Base-by-base conservation (phyloP, 64 coral and sea anemone species). In the Platygyra sinensis region DNA sequence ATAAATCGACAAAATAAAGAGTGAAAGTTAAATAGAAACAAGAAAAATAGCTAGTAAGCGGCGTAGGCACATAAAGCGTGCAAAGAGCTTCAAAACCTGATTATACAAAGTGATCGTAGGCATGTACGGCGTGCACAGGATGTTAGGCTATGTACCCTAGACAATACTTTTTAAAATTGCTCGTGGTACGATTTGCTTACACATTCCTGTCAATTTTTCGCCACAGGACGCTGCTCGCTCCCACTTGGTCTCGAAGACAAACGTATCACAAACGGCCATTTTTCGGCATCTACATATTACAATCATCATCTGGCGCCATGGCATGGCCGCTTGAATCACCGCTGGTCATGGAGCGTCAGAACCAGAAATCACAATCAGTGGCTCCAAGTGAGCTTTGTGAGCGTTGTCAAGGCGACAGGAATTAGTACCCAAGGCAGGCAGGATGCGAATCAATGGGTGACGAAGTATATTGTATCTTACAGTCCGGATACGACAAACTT, bases 391-490 rank as follows among this genome's bases (percentile, higher is more conserved):
- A 74, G 72, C 7, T 82, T 91, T 19, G 81, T 80, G 60, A 46
- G 52, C 30, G n/a, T 63, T 74, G 80, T 61, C 19, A 91, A 50
- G 39, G 57, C 83, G 8, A 91, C 79, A 11, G 90, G 90, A 19
- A 91, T 91, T 15, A 80, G 72, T 7, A 91, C 90, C 14, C 90
- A 91, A 20, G 90, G 90, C 59, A 75, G 90, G n/a, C 73, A 91
- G 20, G 72, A 72, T 17, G 55, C 64, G 4, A 91, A 91, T 57
- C 69, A 91, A 12, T 91, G 80, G 67, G 90, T 91, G 27, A 91
- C 59, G 30, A 49, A 27, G 52, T 91, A 91, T 67, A 91, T 50
- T 38, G 30, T 85, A 5, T 85, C 62, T 14, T 85, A 85, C 81
- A 85, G 81, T 42, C 20, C 81, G 10, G 81, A 85, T 38, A 51